A percentile compares a stretch with the other conserved stretches of the same genome.
Conservation (phyloP, 2,113 vertebrate genomes). For the Leucosticte australis region DNA sequence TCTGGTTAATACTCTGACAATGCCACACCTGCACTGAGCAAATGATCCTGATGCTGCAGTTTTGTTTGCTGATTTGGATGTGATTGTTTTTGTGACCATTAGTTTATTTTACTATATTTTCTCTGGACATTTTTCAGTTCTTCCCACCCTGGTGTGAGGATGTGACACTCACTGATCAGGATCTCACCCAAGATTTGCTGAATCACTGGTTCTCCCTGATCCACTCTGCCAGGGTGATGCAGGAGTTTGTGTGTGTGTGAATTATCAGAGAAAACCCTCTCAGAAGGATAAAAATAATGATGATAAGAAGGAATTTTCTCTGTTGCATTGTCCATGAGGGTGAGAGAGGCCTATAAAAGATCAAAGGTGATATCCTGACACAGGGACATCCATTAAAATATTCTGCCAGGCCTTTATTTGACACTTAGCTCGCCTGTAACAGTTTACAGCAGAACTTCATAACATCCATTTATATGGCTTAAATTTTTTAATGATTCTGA, state of each 20-base stretch:
- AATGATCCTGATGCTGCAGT: conserved; percentile 13
- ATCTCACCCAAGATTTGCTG: not conserved
- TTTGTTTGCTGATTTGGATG: conserved; percentile 44
- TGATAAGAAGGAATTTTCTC: not conserved
- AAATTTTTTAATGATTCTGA: conserved; percentile 45
- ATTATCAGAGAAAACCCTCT: not conserved
- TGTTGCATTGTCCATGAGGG: not conserved
- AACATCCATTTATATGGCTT: conserved; percentile 27
- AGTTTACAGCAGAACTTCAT: conserved; percentile 36
- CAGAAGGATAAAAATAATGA: not conserved
- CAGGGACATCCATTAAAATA: not conserved
- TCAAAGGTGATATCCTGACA: not conserved
- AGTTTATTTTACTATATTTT: not conserved
- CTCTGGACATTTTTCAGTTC: not conserved
- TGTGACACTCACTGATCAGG: not conserved
- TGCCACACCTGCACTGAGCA: not conserved
- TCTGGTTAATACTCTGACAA: not conserved
- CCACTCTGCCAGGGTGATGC: not conserved
- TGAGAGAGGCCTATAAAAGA: not conserved
- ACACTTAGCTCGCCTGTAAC: not conserved
- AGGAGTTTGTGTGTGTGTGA: not conserved
- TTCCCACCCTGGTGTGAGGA: not conserved
- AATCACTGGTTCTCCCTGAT: not conserved
- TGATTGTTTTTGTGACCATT: not conserved
- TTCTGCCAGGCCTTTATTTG: not conserved